These are phyloP conservation scores for Oncorhynchus clarkii DNA, from an alignment of 2,113 vertebrate genomes.

Conservation along the genomic window DNA sequence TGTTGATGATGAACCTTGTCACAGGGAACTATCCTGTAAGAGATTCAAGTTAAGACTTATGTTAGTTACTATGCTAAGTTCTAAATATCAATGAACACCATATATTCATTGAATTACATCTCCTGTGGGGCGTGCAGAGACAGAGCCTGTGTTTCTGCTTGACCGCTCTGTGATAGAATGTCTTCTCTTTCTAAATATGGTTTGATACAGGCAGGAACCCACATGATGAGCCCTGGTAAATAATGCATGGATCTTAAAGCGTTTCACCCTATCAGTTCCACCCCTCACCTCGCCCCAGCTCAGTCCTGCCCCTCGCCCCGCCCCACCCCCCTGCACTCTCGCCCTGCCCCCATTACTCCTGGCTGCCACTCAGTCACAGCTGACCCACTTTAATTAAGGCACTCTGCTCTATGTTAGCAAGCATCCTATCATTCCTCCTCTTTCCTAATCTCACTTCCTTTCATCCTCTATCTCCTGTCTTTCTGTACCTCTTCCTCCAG, in stretches of 20 bases:
- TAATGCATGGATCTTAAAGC: constrained; percentile 77
- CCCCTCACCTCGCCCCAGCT: too few species aligned
- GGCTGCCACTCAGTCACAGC: constrained; percentile 42
- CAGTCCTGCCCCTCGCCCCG: too few species aligned
- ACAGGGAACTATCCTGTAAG: too few species aligned
- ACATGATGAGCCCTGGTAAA: constrained; percentile 58
- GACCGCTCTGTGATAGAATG: constrained; percentile 58
- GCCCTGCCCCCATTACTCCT: background rate
- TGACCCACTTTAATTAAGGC: constrained; percentile 74
- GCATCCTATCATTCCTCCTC: background rate
- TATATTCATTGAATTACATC: constrained; percentile 31
- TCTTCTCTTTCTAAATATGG: constrained; percentile 60
- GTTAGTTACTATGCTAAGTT: background rate
- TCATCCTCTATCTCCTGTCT: constrained; percentile 15
- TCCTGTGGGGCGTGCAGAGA: constrained; percentile 8
- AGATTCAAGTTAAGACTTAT: too few species aligned
- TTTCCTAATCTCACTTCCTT: constrained; percentile 20
- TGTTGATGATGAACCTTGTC: background rate
- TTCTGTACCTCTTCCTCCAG: background rate
- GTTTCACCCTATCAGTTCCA: constrained; percentile 48
- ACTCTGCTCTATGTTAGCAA: constrained; percentile 1
- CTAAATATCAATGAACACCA: constrained; percentile 29
- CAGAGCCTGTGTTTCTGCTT: constrained; percentile 56
- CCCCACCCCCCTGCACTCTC: too few species aligned
- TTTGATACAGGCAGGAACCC: constrained; percentile 54